phyloP scores from a whole-genome alignment of 2,888 invertebrate species.

The Rapana venosa region DNA sequence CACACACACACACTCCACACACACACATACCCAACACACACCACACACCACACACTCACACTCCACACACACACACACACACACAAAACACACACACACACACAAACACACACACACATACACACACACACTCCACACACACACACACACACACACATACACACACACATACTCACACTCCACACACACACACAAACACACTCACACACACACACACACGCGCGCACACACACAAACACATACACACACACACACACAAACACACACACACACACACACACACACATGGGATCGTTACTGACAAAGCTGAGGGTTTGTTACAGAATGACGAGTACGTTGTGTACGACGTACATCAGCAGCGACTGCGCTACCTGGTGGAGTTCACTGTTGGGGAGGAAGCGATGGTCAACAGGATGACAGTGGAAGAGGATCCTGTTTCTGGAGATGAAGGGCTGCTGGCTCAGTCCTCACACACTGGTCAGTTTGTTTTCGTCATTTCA shows the following conservation, averaged over 20 bases:
- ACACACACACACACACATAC: background rate
- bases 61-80: no score
- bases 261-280: constrained; percentile 1
- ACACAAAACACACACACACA: no score
- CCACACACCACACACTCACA: no score
- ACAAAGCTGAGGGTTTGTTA: no score
- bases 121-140: background rate
- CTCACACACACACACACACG: no score
- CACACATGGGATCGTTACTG: background rate
- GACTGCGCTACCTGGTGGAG: constrained; percentile 74
- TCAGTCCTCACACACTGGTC: constrained; percentile 28
- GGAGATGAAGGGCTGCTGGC: background rate
- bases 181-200: background rate
- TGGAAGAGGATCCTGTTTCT: background rate
- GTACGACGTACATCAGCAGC: constrained; percentile 73
- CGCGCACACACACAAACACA: background rate
- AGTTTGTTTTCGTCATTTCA: background rate
- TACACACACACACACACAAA: background rate
- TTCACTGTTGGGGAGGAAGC: constrained; percentile 64
- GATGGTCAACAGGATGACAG: background rate
- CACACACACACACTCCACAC: no score
- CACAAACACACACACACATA: background rate
- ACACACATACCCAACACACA: no score
- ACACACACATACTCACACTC: background rate
- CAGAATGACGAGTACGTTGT: constrained; percentile 77